Percentiles rank a stretch among this genome's conserved stretches.
phyloP scores from a whole-genome alignment of 2,888 invertebrate species.

The Tetanocera ferruginea region DNA sequence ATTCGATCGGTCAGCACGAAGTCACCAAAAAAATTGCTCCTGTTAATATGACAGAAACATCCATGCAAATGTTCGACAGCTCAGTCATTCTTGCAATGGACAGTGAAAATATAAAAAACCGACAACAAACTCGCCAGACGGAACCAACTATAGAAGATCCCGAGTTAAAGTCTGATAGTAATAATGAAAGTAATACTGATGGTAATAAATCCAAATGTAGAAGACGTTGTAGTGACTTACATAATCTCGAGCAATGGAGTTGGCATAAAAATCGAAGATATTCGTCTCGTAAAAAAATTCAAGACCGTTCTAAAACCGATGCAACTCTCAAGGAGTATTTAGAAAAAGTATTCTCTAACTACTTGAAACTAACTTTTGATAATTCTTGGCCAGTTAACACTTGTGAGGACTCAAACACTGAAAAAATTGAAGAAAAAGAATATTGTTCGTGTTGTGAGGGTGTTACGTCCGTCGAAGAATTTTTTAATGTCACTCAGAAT shows the following conservation, averaged over 20 bases:
- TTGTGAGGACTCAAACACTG: constrained; percentile 16
- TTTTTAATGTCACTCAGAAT: constrained; percentile 51
- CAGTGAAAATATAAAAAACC: constrained; percentile 33
- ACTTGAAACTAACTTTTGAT: constrained; percentile 53
- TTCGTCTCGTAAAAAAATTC: constrained; percentile 59
- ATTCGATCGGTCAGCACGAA: not conserved
- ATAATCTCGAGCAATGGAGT: constrained; percentile 82
- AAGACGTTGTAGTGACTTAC: constrained; percentile 80
- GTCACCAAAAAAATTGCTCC: not conserved
- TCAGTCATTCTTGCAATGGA: constrained; percentile 24
- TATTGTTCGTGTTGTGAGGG: not conserved
- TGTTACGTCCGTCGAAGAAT: constrained; percentile 45
- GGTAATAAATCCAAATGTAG: constrained; percentile 69
- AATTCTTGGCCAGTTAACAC: constrained; percentile 22
- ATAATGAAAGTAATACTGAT: too few relatives aligned
- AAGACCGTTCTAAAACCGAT: constrained; percentile 59
- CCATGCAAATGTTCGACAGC: constrained; percentile 6
- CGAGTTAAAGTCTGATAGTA: constrained; percentile 55
- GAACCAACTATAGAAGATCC: constrained; percentile 52
- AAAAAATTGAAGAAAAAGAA: constrained; percentile 34
- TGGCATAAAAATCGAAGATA: constrained; percentile 74
- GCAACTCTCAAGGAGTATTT: constrained; percentile 60
- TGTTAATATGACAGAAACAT: not conserved
- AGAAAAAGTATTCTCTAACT: constrained; percentile 56
- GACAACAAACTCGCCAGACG: constrained; percentile 7